Evolutionary conservation across 2,797 vertebrate genomes (phyloP), one percentile per base, ranked within the genome.

Genomic region (Anguilla obscura): DNA sequence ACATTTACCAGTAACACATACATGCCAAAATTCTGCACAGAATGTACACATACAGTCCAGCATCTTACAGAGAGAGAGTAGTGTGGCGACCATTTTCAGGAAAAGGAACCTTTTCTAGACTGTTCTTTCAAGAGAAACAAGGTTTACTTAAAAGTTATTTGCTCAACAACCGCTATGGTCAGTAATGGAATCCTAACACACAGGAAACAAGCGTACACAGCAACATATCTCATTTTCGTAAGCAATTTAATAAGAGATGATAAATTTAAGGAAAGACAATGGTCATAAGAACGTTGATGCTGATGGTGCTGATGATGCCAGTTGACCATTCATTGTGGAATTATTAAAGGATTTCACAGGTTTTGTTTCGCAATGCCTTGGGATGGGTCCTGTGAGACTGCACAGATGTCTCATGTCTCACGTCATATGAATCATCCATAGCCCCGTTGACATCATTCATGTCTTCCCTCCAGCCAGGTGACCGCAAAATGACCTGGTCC

Each of bases 1-100:
- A 74, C 33, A 27, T 83, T 83, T 69, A 71, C 79, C 79, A 48
- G 30, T 80, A 60, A 86, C 74, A 86, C 74, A 80, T 74, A 80
- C 76, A 58, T 14, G 52, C 54, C 86, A 87, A 40, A 82, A 60
- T 21, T 82, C 79, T 50, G 24, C 40, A 48, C 76, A 48, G 21
- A 27, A 24, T 45, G 10, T n/a, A 10, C 45, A 16, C 21, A 50
- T 82, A 48, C 40, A 82, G 4, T 21, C 79, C 1, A n/a, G 21
- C 18, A 12, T n/a, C 21, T 48, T 18, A 82, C 8, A n/a, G 21
- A 48, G 12, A 80, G 76, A 82, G 45, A 24, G 24, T 24, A n/a
- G 45, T 50, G 7, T 50, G 7, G 45, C 24, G 21, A 48, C 79
- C 36, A 18, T 50, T 50, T 82, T 24, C 9, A 18, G 5, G 40